phyloP scores from a whole-genome alignment of 2,888 invertebrate species.

The Hermaeophaga mercurialis region DNA sequence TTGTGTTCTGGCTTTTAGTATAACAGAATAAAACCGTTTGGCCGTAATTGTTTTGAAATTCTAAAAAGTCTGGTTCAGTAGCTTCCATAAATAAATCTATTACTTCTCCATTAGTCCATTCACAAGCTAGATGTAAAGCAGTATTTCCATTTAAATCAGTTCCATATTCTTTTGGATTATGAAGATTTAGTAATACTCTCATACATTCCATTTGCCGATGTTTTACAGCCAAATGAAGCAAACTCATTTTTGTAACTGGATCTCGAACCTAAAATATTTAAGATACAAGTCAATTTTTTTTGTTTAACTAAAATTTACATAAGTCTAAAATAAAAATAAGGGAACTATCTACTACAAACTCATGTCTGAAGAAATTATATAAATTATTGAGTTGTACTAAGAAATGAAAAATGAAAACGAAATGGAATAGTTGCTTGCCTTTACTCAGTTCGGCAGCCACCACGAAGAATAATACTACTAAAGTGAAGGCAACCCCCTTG shows the following conservation, averaged over 20 bases:
- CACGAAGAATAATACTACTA: too few species aligned
- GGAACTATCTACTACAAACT: too few species aligned
- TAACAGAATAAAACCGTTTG: slow-evolving; percentile 6
- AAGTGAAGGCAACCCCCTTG: too few species aligned
- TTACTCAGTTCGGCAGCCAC: too few species aligned
- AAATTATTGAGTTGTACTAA: too few species aligned
- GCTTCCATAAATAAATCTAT: background rate
- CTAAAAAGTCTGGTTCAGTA: background rate
- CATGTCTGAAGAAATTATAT: too few species aligned
- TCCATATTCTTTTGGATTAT: slow-evolving; percentile 8
- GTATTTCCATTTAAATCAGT: slow-evolving; percentile 18
- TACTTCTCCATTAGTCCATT: background rate
- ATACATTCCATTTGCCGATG: slow-evolving; percentile 2
- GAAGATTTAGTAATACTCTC: background rate
- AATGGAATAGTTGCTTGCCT: too few species aligned
- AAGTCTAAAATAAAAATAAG: too few species aligned
- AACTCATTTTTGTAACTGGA: slow-evolving; percentile 14
- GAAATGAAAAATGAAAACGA: too few species aligned
- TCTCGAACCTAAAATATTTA: slow-evolving; percentile 16
- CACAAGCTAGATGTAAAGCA: slow-evolving; percentile 17
- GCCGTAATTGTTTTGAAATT: slow-evolving; percentile 9
- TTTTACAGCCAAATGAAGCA: slow-evolving; percentile 24
- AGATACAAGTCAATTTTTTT: background rate
- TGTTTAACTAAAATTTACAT: background rate
- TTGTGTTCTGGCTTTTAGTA: slow-evolving; percentile 1